Evolutionary conservation across 2,888 invertebrate species (phyloP).

Genomic region (Lochmaea crataegi): DNA sequence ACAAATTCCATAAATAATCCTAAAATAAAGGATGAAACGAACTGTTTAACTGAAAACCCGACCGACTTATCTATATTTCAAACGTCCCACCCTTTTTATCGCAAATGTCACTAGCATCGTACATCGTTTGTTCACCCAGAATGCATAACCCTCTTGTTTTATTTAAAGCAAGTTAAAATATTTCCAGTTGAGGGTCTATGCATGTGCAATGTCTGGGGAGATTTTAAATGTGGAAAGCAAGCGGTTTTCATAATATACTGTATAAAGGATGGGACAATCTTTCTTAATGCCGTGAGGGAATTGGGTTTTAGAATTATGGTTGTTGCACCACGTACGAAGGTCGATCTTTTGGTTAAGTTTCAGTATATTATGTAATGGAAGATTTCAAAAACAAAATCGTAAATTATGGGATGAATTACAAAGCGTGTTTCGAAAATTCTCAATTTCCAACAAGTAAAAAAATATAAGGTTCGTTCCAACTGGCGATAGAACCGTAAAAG

Average conservation of each 20-base stretch:
- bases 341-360: neutral
- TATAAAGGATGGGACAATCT: neutral
- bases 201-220: conserved; percentile 1
- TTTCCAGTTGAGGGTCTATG: conserved; percentile 4
- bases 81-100: conserved; percentile 1
- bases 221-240: neutral
- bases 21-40: neutral
- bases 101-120: conserved; percentile 10
- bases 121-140: conserved; percentile 4
- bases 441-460: too few species aligned
- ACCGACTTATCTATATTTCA: conserved; percentile 9
- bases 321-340: neutral
- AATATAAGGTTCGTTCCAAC: too few species aligned
- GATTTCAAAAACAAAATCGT: too few species aligned
- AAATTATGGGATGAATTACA: too few species aligned
- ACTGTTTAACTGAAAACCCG: neutral
- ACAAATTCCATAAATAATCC: too few species aligned
- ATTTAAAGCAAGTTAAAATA: conserved; percentile 17
- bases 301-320: neutral
- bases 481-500: too few species aligned
- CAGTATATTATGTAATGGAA: too few species aligned
- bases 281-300: neutral
- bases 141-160: conserved; percentile 15
- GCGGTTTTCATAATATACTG: neutral
- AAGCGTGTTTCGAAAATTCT: too few species aligned